Evolutionary conservation across 2,113 vertebrate genomes (phyloP), one percentile per base, ranked within the genome.

Genomic region (Zeus faber): DNA sequence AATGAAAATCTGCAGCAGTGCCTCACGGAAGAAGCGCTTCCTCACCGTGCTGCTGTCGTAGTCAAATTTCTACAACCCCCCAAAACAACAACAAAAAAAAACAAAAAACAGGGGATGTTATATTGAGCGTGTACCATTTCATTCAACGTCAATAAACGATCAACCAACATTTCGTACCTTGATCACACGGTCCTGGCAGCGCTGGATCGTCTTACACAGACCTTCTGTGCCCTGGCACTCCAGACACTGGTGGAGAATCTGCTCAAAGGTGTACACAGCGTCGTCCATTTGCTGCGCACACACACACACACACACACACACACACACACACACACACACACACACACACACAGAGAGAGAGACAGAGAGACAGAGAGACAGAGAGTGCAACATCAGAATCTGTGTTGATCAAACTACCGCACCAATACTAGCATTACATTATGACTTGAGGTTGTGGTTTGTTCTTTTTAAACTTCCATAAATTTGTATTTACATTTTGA

Each of bases 21-120:
- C 95, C 73, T 98, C 95, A 24, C 95, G 89, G 86, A 98, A 98
- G 87, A 98, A 98, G 33, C 89, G 92, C 86, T 98, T 98, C 49
- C 96, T 77, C 72, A 98, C 94, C 0, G 93, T 92, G 87, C 96
- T 98, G 90, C 96, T 98, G 89, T 98, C 96, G 0, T 97, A 98
- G 85, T 98, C 95, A 0, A 92, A 98, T 68, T 98, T 98, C 96
- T 98, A 71, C 3, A 2, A 3, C 2, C 21, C 26, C 40, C 3
- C 31, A 17, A 23, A 13, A 39, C 5, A 41, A 25, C 25, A 13
- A 35, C 20, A 16, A 4, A 48, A 21, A 27, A 20, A 6, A 43
- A 5, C n/a, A 20, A n/a, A 5, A 16, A 21, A 25, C 21, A 54
- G 22, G 43, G 27, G 3, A 13, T 16, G 21, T 6, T n/a, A 33